Evolutionary conservation across 1,140 invertebrate genomes (phyloP), one percentile per base, ranked within the genome.

Genomic region (Globodera ellingtonae): DNA sequence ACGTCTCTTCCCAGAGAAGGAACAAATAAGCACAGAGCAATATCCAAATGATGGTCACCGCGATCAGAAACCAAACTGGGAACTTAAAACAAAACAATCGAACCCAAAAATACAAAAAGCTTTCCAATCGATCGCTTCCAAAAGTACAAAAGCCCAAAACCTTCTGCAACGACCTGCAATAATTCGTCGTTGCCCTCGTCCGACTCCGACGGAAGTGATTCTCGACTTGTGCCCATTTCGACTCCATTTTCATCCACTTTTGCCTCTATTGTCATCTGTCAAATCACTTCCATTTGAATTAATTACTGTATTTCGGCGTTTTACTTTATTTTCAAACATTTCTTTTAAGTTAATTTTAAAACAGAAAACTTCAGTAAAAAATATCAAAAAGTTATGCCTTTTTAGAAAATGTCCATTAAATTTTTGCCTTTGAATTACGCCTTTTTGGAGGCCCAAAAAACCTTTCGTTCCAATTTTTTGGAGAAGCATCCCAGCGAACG

Each of bases 11-110:
- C 84, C 84, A 86, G 5, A 86, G 72, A 24, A 77, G 69, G 21
- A 87, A 85, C 13, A 87, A 44, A 73, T 86, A 85, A 4, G 85
- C 85, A 50, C 81, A 83, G 47, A 86, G 69, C 15, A 87, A 70
- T 35, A 86, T 82, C 84, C 84, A 86, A 18, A 86, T 35, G 66
- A 87, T 82, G 52, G 84, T 85, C 21, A 85, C 35, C 46, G 78
- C 44, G 47, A 86, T 84, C 13, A 86, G 75, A 59, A 87, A 85
- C 56, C 69, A 75, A 13, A 86, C 65, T n/a, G 85, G 85, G 50
- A 86, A 86, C 47, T 85, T 13, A 2, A 86, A 72, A 35, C 8
- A 72, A n/a, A 4, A 21, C n/a, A 13, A 46, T 24, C 10, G 35
- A 46, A 9, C 4, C 4, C 71, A 2, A 72, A 21, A 52, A 44